Evolutionary conservation across 2,113 vertebrate species (phyloP), one percentile per base, ranked within the genome.

Genomic region (Empidonax traillii): DNA sequence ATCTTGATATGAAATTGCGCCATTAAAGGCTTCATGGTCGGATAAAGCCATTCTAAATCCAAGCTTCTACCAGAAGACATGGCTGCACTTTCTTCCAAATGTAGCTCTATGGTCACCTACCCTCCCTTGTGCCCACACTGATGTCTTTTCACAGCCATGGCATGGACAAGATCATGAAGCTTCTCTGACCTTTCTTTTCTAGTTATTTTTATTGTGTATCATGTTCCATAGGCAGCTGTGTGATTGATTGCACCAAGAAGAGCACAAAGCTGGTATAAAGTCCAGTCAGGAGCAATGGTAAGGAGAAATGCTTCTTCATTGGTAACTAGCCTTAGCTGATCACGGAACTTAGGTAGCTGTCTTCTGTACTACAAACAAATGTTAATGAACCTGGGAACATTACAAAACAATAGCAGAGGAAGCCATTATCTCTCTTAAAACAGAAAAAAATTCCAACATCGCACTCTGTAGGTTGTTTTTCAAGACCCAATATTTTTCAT

Each of bases 251-350:
- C n/a, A 87, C 27, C 53, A 83, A 55, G 12, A 69, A 37, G 14
- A 61, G 25, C 52, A 46, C 49, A 66, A 61, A 76, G 23, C 12
- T 33, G 43, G 8, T 0, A 0, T 31, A 76, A 46, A 8, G 24
- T 62, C 43, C 21, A 35, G 24, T 33, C 21, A 61, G 59, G 31
- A 76, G 46, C 12, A 37, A 30, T 7, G 33, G 63, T 28, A 84
- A 66, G 22, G 22, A 77, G 8, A 49, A 33, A 15, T 84, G 11
- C n/a, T 71, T 69, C 67, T 66, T 66, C 1, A 1, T 27, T 44
- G 17, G 10, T 9, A 63, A 27, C 63, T 51, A 71, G 63, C 31
- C n/a, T 74, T 31, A 63, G 43, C 0, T 80, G 41, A 24, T 49
- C 31, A 16, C 41, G 73, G 56, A 66, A 84, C 3, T 53, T 31